Percentiles rank a stretch among this genome's conserved stretches.
phyloP scores from a whole-genome alignment of 2,113 vertebrate species.

The Hystrix brachyura region DNA sequence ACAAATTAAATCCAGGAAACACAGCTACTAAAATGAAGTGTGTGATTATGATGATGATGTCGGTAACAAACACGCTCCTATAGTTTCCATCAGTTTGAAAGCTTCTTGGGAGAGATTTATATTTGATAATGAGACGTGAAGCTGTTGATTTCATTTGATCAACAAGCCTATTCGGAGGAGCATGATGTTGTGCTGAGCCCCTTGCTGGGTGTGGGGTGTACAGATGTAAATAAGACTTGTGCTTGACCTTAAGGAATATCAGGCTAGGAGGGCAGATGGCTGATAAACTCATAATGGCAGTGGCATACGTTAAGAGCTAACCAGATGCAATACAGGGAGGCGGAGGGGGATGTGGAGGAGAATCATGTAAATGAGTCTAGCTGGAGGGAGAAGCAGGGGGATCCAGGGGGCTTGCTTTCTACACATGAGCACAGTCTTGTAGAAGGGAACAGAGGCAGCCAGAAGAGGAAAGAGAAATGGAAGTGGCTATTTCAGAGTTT shows the following conservation, averaged over 20 bases:
- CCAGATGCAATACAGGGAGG: neutral
- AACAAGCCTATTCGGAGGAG: slow-evolving; percentile 29
- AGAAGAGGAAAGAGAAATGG: neutral
- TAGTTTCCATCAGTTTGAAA: slow-evolving; percentile 35
- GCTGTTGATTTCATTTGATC: slow-evolving; percentile 54
- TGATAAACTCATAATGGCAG: neutral
- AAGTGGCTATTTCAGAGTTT: neutral
- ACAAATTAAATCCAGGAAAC: slow-evolving; percentile 73
- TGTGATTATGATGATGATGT: slow-evolving; percentile 55
- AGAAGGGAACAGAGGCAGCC: neutral
- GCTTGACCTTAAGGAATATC: slow-evolving; percentile 55
- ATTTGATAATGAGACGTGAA: slow-evolving; percentile 52
- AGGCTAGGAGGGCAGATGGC: slow-evolving; percentile 52
- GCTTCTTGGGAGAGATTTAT: slow-evolving; percentile 61
- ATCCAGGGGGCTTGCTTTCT: neutral
- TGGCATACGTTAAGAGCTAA: neutral
- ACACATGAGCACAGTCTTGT: neutral
- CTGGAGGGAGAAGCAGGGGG: neutral
- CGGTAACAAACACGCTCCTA: slow-evolving; percentile 4
- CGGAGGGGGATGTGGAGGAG: neutral
- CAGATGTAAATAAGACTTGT: slow-evolving; percentile 15
- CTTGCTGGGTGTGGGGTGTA: neutral
- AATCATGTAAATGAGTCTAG: neutral
- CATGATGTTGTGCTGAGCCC: neutral
- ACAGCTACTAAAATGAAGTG: slow-evolving; percentile 52